Base-by-base conservation (phyloP, 2,888 invertebrate genomes). In the Pristionchus fissidentatus region DNA sequence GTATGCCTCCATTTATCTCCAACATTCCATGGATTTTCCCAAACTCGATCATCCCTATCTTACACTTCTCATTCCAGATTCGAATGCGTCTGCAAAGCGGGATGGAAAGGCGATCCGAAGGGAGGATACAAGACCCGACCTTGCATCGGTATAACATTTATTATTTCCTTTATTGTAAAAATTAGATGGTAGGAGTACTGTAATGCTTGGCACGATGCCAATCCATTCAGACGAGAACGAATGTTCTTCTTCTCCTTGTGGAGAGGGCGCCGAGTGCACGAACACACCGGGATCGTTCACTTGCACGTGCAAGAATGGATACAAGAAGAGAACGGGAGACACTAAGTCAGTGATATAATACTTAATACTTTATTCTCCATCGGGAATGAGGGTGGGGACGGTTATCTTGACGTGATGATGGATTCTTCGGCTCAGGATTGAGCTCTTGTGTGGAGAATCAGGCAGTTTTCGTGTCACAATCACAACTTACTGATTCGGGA, bases 271-370 rank as follows among this genome's bases (percentile, higher is more conserved):
- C 2, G 41, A 52, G 8, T 82, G 82, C 66, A 70, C 43, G 43
- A 82, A 82, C 26, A 82, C 70, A n/a, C 82, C 82, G 13, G 82
- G 82, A 62, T 70, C 66, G 15, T 82, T 26, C 70, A 38, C 66
- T 13, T 82, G 82, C 52, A 49, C 41, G 0, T 82, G 82, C 38
- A 46, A 66, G 52, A 38, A 13, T 49, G 82, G 82, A 62, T 82
- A 35, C 35, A n/a, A 3, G 8, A 82, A 82, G 66, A 82, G 52
- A 8, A 5, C 66, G 0, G 52, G 41, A 15, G 52, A 62, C 15
- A 60, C 46, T 38, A 41, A 66, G 81, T 49, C 46, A 1, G 35
- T 15, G 3, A n/a, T n/a, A n/a, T n/a, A n/a, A n/a, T n/a, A n/a
- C n/a, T n/a, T n/a, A n/a, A n/a, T n/a, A n/a, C n/a, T n/a, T n/a